phyloP scores from a whole-genome alignment of 2,797 vertebrate species.

The Pterois miles region DNA sequence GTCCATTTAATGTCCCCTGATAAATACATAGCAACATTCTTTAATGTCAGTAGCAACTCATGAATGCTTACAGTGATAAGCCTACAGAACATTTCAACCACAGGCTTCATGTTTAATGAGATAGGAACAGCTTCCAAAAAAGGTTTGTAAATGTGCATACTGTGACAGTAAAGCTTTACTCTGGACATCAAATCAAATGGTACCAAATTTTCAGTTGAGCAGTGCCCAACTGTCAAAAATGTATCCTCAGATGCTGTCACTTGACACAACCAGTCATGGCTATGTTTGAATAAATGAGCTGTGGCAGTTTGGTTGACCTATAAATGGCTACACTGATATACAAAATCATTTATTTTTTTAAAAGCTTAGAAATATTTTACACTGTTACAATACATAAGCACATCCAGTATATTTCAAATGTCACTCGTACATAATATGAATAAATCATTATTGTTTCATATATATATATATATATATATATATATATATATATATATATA shows the following conservation, averaged over 20 bases:
- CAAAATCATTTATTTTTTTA: constrained; percentile 8
- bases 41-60: constrained; percentile 20
- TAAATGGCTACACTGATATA: not conserved
- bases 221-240: not conserved
- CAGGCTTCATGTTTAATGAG: constrained; percentile 12
- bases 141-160: not conserved
- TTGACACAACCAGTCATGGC: not conserved
- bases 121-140: constrained; percentile 9
- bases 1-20: constrained; percentile 21
- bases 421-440: not conserved
- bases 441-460: not conserved
- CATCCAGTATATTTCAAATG: not conserved
- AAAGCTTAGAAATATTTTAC: constrained; percentile 13
- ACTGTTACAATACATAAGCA: constrained; percentile 26
- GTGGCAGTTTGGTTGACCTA: not conserved
- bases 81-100: constrained; percentile 15
- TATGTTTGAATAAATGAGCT: constrained; percentile 1
- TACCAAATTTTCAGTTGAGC: not conserved
- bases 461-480: too few relatives aligned
- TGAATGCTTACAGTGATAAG: constrained; percentile 17
- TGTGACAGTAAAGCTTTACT: not conserved
- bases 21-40: constrained; percentile 29
- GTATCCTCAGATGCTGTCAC: not conserved
- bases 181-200: not conserved
- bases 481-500: too few relatives aligned